phyloP scores from a whole-genome alignment of 2,797 vertebrate species.

The Enteromius thamalakanensis region DNA sequence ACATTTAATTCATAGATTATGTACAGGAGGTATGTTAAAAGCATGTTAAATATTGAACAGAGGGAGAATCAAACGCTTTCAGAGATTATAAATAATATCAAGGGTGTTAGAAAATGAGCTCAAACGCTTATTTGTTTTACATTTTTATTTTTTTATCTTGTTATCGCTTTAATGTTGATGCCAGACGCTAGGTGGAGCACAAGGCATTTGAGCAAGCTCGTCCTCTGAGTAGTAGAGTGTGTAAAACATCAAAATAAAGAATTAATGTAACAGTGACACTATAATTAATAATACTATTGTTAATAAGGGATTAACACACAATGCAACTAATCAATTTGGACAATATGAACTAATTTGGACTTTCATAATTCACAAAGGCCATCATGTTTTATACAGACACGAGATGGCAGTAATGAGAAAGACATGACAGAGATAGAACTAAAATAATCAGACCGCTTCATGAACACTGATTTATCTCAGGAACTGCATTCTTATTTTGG shows the following conservation, averaged over 20 bases:
- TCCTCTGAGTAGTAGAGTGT: not conserved
- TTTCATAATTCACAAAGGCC: not conserved
- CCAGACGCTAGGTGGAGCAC: too few species aligned
- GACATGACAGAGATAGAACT: not conserved
- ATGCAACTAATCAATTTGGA: not conserved
- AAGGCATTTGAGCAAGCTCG: not conserved
- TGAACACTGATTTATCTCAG: not conserved
- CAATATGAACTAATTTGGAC: not conserved
- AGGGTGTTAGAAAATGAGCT: not conserved
- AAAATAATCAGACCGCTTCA: not conserved
- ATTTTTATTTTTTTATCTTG: too few species aligned
- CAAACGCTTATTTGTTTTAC: too few species aligned
- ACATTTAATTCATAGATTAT: not conserved
- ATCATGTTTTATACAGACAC: not conserved
- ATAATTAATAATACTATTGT: not conserved
- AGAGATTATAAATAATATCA: not conserved
- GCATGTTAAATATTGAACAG: not conserved
- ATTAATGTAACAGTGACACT: not conserved
- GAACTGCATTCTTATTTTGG: not conserved
- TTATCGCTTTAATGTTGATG: too few species aligned
- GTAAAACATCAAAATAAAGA: not conserved
- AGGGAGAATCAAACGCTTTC: not conserved
- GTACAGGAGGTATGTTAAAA: not conserved
- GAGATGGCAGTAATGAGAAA: slow-evolving; percentile 29
- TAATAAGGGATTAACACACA: not conserved